Base-by-base conservation (phyloP, 2,797 vertebrate species). In the Eupleurogrammus muticus region DNA sequence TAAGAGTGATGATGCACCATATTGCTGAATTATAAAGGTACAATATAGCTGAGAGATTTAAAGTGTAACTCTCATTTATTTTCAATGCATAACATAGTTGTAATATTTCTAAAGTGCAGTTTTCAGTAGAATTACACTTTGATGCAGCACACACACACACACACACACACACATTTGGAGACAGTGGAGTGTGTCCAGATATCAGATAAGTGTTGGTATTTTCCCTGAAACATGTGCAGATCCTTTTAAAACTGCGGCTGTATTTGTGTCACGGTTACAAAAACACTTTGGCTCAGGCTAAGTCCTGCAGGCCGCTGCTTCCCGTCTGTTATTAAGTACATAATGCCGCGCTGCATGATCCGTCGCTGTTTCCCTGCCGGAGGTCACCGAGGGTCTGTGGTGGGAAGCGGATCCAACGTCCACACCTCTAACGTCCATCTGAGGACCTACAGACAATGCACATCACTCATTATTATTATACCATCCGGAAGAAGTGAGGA, bases 261-360 rank as follows among this genome's bases (percentile, higher is more conserved):
- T 73, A 12, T 84, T 59, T 68, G 68, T 78, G 74, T 67, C 52
- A 70, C 62, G 68, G 63, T 34, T 50, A 52, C 34, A 77, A 69
- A 84, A 80, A 80, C 73, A 80, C 80, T 83, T 77, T 75, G 57
- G 66, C 58, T 75, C 32, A 58, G 46, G 80, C 47, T 79, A 83
- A 80, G 60, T 81, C 68, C 4, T 19, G 61, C 61, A 1, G 68
- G 66, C 60, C 23, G 52, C 57, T 46, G 80, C 56, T 28, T 60
- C 64, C 55, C 17, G 71, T 79, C 72, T 57, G 67, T 75, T 79
- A 75, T 83, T 81, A 81, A 90, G 80, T 64, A 49, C 74, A 86
- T 88, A 89, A 89, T 75, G 75, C 60, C 2, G 66, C 21, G 6
- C 52, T 35, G 1, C 20, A 16, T 70, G 72, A 80, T 75, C 73